A percentile compares a stretch with the other conserved stretches of the same genome.
These are phyloP conservation scores for Rhabdomys pumilio DNA, from an alignment of 2,797 vertebrate genomes.

Conservation along the genomic window DNA sequence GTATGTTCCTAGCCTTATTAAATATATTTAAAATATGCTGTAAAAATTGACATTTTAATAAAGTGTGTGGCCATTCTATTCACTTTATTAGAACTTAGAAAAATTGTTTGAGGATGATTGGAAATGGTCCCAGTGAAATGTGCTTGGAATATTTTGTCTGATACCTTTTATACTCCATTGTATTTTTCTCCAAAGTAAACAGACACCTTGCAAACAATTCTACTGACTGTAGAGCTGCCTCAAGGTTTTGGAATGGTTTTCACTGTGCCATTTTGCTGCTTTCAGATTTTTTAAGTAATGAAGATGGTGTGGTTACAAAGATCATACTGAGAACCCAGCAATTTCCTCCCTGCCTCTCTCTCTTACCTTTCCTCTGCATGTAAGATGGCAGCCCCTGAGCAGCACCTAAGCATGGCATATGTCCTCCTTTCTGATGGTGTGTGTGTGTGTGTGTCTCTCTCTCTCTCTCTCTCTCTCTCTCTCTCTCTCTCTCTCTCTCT, in stretches of 20 bases:
- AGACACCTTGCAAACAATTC: neutral
- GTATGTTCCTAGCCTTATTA: conserved; percentile 69
- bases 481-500: too few species aligned
- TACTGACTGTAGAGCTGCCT: neutral
- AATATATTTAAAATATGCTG: conserved; percentile 58
- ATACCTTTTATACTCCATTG: conserved; percentile 15
- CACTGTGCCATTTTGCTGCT: neutral
- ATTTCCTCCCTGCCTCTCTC: neutral
- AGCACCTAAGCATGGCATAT: accelerated
- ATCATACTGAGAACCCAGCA: neutral
- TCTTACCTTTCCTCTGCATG: neutral
- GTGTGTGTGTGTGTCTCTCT: neutral
- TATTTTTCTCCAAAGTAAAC: conserved; percentile 46
- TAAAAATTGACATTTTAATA: conserved; percentile 68
- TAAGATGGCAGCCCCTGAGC: neutral
- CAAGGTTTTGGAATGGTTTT: neutral
- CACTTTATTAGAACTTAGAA: conserved; percentile 64
- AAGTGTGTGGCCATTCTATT: conserved; percentile 67
- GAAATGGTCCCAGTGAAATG: conserved; percentile 58
- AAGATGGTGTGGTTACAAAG: neutral
- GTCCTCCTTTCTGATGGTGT: neutral
- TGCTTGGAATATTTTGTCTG: conserved; percentile 34
- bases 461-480: too few species aligned
- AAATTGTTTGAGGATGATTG: conserved; percentile 67
- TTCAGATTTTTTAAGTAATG: neutral